phyloP scores from a whole-genome alignment of 2,113 vertebrate genomes.

The Corvus cornix region DNA sequence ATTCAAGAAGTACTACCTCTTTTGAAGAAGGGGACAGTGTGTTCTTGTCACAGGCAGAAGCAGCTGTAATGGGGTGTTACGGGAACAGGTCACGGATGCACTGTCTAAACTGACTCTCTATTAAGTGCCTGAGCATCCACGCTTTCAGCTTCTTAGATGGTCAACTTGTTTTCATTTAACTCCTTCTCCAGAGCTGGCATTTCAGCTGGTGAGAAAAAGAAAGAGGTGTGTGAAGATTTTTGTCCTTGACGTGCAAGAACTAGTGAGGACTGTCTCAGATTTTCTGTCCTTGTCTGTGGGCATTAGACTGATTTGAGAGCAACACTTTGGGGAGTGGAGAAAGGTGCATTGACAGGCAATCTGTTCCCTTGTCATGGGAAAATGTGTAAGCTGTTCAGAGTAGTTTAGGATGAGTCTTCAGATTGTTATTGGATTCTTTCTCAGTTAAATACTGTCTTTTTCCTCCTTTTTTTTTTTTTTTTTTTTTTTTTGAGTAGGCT shows the following conservation, averaged over 20 bases:
- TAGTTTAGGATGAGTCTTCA: neutral
- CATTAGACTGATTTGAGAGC: neutral
- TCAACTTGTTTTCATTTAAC: neutral
- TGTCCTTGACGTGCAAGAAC: neutral
- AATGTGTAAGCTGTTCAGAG: neutral
- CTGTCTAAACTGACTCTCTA: neutral
- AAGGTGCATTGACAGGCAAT: neutral
- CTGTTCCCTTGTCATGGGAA: neutral
- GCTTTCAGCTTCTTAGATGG: neutral
- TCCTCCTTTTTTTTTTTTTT: neutral
- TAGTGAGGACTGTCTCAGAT: neutral
- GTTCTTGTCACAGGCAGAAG: conserved; percentile 36
- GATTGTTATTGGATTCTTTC: neutral
- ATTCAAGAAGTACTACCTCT: neutral
- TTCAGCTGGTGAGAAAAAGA: neutral
- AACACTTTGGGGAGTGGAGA: neutral
- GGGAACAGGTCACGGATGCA: neutral
- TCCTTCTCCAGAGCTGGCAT: neutral
- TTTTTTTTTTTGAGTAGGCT: neutral
- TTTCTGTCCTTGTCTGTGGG: neutral
- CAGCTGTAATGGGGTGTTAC: neutral
- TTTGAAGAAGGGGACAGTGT: conserved; percentile 34
- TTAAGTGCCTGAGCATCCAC: neutral
- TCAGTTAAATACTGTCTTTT: neutral
- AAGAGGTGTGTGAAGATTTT: neutral